These are phyloP conservation scores for Amphiprion percula DNA, from an alignment of 2,113 vertebrate genomes.

Conservation along the genomic window DNA sequence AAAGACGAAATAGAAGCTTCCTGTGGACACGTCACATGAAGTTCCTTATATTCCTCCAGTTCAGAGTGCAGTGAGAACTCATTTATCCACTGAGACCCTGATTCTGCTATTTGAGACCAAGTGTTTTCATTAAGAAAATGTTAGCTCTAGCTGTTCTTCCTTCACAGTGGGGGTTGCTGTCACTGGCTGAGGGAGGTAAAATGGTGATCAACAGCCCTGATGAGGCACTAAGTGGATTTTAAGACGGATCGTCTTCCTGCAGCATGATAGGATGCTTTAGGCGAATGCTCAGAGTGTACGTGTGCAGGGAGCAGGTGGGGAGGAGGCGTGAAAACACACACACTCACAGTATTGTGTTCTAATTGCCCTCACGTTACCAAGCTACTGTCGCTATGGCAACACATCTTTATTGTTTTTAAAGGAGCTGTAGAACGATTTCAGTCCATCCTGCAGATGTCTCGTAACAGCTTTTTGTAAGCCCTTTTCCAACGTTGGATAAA, in stretches of 20 bases:
- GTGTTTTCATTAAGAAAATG: slow-evolving; percentile 43
- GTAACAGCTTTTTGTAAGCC: background rate
- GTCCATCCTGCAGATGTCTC: slow-evolving; percentile 23
- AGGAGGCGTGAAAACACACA: slow-evolving; percentile 1
- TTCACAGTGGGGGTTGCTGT: slow-evolving; percentile 1
- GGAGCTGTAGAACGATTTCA: slow-evolving; percentile 29
- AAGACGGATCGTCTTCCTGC: slow-evolving; percentile 35
- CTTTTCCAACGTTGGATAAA: no score
- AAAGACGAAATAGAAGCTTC: slow-evolving; percentile 57
- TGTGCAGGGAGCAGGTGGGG: background rate
- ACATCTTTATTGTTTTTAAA: slow-evolving; percentile 30
- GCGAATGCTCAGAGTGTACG: slow-evolving; percentile 27
- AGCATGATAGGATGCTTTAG: slow-evolving; percentile 41
- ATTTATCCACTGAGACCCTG: slow-evolving; percentile 2
- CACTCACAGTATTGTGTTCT: slow-evolving; percentile 16
- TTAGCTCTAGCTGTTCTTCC: slow-evolving; percentile 25
- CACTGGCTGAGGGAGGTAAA: slow-evolving; percentile 38
- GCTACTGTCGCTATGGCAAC: slow-evolving; percentile 70
- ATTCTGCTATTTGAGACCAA: slow-evolving; percentile 1
- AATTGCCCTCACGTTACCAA: slow-evolving; percentile 63
- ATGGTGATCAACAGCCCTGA: slow-evolving; percentile 45
- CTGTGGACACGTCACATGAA: slow-evolving; percentile 21
- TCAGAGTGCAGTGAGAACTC: slow-evolving; percentile 1
- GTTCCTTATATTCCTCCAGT: slow-evolving; percentile 16
- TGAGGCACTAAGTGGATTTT: slow-evolving; percentile 46